Percentiles rank a stretch among this genome's conserved stretches.
These are phyloP conservation scores for Lasioglossum vierecki DNA, from an alignment of 2,888 invertebrate species.

Conservation along the genomic window DNA sequence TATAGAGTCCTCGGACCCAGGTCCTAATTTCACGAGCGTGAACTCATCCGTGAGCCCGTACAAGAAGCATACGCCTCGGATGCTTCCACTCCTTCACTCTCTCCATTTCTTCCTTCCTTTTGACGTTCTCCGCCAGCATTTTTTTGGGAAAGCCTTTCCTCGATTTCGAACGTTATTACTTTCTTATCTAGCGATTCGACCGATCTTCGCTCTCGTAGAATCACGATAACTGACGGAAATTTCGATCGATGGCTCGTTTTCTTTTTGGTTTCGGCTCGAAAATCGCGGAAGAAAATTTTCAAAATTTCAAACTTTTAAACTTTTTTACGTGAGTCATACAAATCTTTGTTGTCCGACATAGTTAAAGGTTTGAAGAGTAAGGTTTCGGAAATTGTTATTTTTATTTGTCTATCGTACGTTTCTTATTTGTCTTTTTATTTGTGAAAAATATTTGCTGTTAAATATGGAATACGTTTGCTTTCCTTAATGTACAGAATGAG, in stretches of 20 bases:
- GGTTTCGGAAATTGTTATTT: too few species aligned
- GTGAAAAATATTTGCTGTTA: background rate
- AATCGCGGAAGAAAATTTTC: too few species aligned
- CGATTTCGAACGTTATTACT: constrained; percentile 5
- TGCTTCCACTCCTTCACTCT: constrained; percentile 14
- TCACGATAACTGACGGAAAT: too few species aligned
- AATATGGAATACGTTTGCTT: too few species aligned
- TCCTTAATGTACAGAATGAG: too few species aligned
- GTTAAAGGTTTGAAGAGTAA: too few species aligned
- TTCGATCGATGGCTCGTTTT: background rate
- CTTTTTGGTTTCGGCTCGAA: too few species aligned
- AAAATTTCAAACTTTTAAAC: too few species aligned
- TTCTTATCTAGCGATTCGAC: background rate
- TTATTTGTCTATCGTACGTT: background rate
- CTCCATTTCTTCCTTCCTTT: background rate
- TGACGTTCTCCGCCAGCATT: constrained; percentile 6
- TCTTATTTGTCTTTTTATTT: background rate
- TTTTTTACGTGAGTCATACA: too few species aligned
- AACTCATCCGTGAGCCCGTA: constrained; percentile 46
- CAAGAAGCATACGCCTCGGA: constrained; percentile 26
- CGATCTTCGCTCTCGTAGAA: background rate
- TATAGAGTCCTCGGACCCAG: constrained; percentile 47
- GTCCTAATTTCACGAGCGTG: constrained; percentile 66
- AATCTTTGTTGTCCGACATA: too few species aligned
- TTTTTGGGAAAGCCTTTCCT: constrained; percentile 3